Percentiles rank a stretch among this genome's conserved stretches.
These are phyloP conservation scores for Pelobates cultripes DNA, from an alignment of 2,797 vertebrate genomes.

Conservation along the genomic window DNA sequence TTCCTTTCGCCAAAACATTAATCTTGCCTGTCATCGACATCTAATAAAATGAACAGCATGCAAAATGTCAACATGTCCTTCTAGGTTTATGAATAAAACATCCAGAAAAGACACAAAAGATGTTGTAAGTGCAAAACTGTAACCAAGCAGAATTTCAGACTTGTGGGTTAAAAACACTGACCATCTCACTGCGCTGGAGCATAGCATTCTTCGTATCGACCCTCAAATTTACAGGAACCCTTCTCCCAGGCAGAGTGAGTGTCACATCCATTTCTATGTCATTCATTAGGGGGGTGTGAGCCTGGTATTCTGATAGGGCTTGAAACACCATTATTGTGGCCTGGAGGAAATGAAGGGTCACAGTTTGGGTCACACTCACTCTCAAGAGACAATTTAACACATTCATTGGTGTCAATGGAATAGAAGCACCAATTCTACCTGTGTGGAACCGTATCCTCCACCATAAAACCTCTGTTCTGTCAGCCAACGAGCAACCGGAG, in stretches of 20 bases:
- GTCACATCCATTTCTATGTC: conserved; percentile 75
- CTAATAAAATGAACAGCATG: not conserved
- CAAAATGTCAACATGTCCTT: not conserved
- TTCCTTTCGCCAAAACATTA: conserved; percentile 68
- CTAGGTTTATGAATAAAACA: not conserved
- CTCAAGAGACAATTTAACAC: too few relatives aligned
- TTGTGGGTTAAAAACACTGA: conserved; percentile 56
- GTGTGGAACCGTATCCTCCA: conserved; percentile 73
- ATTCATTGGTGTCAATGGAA: too few relatives aligned
- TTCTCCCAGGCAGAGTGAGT: conserved; percentile 72
- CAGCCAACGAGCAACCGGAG: conserved; percentile 70
- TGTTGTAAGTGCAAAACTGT: too few relatives aligned
- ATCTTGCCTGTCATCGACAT: conserved; percentile 52
- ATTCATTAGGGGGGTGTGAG: conserved; percentile 42
- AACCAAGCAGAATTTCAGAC: not conserved
- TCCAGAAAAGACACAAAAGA: too few relatives aligned
- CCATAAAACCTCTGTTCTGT: conserved; percentile 63
- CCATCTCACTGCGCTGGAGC: conserved; percentile 72
- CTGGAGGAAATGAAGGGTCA: conserved; percentile 60
- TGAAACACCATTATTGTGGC: conserved; percentile 87
- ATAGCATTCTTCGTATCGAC: conserved; percentile 65
- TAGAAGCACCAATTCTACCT: conserved; percentile 63
- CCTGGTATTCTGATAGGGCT: conserved; percentile 80
- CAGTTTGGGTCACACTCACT: not conserved
- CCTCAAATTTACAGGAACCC: conserved; percentile 19